phyloP scores from a whole-genome alignment of 53 echinoderm and acorn worm genomes.

The Echinometra lucunter region DNA sequence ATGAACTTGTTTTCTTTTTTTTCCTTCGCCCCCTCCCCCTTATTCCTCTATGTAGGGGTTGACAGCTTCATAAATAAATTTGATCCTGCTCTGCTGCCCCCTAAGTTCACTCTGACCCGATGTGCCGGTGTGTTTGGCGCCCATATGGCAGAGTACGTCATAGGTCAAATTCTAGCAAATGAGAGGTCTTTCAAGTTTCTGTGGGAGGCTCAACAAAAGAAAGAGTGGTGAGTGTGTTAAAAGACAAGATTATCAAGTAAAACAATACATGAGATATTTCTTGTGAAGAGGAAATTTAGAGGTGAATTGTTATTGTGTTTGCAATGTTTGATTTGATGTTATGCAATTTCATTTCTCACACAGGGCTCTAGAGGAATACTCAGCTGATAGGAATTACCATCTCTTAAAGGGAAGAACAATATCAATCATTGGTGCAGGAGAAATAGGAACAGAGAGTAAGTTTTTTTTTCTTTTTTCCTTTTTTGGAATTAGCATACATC shows the following conservation, averaged over 20 bases:
- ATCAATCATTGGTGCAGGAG: slow-evolving; percentile 79
- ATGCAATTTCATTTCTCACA: neutral
- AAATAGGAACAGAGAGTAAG: slow-evolving; percentile 80
- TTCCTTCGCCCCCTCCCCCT: neutral
- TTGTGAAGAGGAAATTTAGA: neutral
- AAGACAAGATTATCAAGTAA: no score
- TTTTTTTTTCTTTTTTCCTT: no score
- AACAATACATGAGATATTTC: neutral
- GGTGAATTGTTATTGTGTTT: neutral
- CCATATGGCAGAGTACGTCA: slow-evolving; percentile 81
- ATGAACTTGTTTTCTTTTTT: neutral
- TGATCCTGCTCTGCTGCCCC: slow-evolving; percentile 62
- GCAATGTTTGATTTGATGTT: no score
- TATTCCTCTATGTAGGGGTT: slow-evolving; percentile 58
- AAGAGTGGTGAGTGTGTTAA: slow-evolving; percentile 68
- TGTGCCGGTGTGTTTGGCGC: slow-evolving; percentile 67
- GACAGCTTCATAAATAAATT: slow-evolving; percentile 62
- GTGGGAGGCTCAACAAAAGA: slow-evolving; percentile 60
- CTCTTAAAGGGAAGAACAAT: slow-evolving; percentile 64
- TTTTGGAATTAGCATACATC: no score
- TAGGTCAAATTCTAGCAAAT: slow-evolving; percentile 73
- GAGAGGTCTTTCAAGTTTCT: slow-evolving; percentile 68
- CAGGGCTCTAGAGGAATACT: slow-evolving; percentile 24
- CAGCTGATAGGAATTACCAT: slow-evolving; percentile 32
- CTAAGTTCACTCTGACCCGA: slow-evolving; percentile 70